These are phyloP conservation scores for Enteromius radiatus DNA, from an alignment of 2,797 vertebrate species.

Conservation along the genomic window DNA sequence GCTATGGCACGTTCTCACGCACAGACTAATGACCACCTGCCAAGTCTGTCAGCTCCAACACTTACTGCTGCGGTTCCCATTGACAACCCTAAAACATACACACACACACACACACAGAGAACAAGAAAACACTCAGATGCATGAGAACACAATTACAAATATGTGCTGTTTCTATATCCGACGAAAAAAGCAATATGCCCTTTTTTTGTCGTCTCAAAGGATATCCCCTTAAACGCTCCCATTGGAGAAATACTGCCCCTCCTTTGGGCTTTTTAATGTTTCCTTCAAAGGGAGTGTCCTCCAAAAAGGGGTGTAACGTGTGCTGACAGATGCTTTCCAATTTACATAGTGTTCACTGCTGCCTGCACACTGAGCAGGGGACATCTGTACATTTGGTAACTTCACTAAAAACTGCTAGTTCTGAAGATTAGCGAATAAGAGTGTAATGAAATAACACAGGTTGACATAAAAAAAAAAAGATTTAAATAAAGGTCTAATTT, in stretches of 20 bases:
- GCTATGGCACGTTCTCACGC: constrained; percentile 74
- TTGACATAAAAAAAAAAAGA: background rate
- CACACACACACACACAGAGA: background rate
- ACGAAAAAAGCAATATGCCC: background rate
- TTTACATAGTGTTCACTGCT: background rate
- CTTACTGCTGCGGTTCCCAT: constrained; percentile 55
- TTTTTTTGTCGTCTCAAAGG: constrained; percentile 4
- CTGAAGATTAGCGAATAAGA: background rate
- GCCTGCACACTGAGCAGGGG: background rate
- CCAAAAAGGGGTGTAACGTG: background rate
- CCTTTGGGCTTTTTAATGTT: constrained; percentile 14
- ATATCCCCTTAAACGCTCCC: constrained; percentile 10
- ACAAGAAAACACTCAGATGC: constrained; percentile 17
- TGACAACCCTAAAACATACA: constrained; percentile 48
- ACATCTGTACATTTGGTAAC: background rate
- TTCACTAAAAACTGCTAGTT: background rate
- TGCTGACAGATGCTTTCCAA: background rate
- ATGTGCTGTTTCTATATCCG: constrained; percentile 10
- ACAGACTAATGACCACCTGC: constrained; percentile 74
- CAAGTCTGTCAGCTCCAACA: constrained; percentile 66
- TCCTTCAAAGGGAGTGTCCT: constrained; percentile 42
- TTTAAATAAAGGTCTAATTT: no score
- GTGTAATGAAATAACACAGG: background rate
- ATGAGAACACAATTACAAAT: constrained; percentile 24
- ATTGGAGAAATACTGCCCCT: background rate